Evolutionary conservation across 2,888 invertebrate genomes (phyloP).

Genomic region (Gari tellinella): DNA sequence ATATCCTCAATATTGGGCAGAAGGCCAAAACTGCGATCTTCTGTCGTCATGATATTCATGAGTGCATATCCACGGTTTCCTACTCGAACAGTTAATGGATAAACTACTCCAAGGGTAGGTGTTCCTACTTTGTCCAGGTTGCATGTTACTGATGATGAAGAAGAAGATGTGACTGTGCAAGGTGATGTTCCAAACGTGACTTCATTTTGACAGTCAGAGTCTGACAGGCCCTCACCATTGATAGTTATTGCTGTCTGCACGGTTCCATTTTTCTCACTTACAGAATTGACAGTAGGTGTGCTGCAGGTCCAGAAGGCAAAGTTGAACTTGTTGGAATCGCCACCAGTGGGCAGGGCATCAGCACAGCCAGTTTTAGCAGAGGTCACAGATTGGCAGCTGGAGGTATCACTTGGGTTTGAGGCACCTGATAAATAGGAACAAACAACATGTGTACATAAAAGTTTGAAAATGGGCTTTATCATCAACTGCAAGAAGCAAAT

Average conservation of each 20-base stretch:
- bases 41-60: constrained; percentile 38
- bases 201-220: constrained; percentile 68
- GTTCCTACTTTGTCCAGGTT: constrained; percentile 44
- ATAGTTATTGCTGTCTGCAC: constrained; percentile 59
- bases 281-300: constrained; percentile 58
- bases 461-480: too few species aligned
- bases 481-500: too few species aligned
- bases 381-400: constrained; percentile 52
- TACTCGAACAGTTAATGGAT: constrained; percentile 53
- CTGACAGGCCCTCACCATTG: constrained; percentile 66
- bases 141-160: constrained; percentile 36
- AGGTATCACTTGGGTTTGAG: constrained; percentile 46
- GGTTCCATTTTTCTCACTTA: constrained; percentile 63
- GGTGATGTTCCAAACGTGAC: constrained; percentile 54
- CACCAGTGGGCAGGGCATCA: constrained; percentile 37
- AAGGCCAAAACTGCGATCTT: constrained; percentile 58
- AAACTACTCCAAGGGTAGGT: constrained; percentile 54
- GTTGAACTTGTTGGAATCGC: constrained; percentile 57
- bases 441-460: too few species aligned
- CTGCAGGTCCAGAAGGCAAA: constrained; percentile 65
- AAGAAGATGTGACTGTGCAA: constrained; percentile 41
- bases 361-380: constrained; percentile 54
- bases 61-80: constrained; percentile 63
- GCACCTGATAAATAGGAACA: constrained; percentile 51
- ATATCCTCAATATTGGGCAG: constrained; percentile 58